Base-by-base conservation (phyloP, 2,888 invertebrate species). In the Trachelus tabidus region DNA sequence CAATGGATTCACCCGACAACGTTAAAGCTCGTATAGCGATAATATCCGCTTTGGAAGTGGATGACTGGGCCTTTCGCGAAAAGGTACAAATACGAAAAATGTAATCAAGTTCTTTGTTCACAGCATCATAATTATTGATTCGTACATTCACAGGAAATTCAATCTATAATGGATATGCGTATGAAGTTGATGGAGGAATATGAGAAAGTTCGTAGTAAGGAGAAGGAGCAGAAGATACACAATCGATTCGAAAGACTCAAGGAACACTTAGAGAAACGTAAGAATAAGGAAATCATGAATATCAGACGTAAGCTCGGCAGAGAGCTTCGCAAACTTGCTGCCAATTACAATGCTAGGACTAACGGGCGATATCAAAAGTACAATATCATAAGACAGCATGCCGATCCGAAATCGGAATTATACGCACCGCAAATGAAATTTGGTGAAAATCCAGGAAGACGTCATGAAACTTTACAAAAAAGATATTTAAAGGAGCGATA, bases 61-160 rank as follows among this genome's bases (percentile, higher is more conserved):
- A 96, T 84, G 95, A 97, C 87, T 97, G 97, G 97, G 93, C 95
- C 12, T 95, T 96, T 77, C 93, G 97, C 80, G 97, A 97, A 89
- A 88, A 76, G 68, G 31, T 87, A 83, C 15, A 71, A 71, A 71
- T 56, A 56, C 9, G 4, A 23, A 15, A 56, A 23, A 56, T 40
- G 2, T 40, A 56, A 9, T 23, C 0, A 9, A 23, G 23, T 56
- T 56, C 56, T 23, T 23, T 56, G 56, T 23, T 56, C 56, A 0
- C 15, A 56, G 23, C 9, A 23, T 56, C 56, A 6, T 23, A 56
- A 56, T 23, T 23, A 2, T 40, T 23, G 15, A 56, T 6, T 23
- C 23, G 0, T 56, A 23, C 9, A 31, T 33, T 75, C 71, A 71
- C 84, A 95, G 94, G 95, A 96, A 89, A 95, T 96, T 81, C 94